Conservation (phyloP, 35 echinoderm and acorn worm species). For the Stichopus chloronotus region DNA sequence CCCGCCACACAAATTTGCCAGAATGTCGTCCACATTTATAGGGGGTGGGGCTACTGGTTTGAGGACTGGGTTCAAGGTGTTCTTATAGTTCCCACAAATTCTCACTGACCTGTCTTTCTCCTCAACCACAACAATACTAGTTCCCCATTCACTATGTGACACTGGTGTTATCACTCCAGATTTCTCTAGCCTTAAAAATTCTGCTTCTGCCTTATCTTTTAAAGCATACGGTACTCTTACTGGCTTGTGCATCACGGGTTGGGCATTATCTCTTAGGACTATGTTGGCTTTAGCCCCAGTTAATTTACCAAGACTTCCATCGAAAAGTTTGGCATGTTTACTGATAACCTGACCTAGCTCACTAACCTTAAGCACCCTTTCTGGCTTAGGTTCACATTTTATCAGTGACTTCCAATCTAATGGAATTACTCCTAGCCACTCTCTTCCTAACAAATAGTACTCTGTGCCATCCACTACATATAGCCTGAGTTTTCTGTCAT, state of each 20-base stretch:
- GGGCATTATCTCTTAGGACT: constrained; percentile 2
- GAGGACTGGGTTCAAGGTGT: constrained; percentile 50
- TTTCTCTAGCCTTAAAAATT: constrained; percentile 59
- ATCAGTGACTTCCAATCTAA: too few relatives aligned
- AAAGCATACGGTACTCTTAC: constrained; percentile 59
- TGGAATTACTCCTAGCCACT: too few relatives aligned
- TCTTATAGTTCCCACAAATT: constrained; percentile 68
- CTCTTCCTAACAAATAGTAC: too few relatives aligned
- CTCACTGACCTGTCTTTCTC: constrained; percentile 62
- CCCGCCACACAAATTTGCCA: constrained; percentile 56
- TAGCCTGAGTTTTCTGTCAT: too few relatives aligned
- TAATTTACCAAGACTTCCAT: background rate
- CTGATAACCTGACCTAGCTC: too few relatives aligned
- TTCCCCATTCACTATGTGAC: constrained; percentile 54
- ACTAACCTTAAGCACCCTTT: too few relatives aligned
- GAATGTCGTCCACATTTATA: constrained; percentile 71
- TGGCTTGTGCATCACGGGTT: background rate
- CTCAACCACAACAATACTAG: constrained; percentile 29
- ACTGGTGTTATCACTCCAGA: constrained; percentile 48
- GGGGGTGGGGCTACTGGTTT: constrained; percentile 53
- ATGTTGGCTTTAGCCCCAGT: background rate
- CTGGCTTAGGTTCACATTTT: too few relatives aligned
- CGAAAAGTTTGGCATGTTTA: constrained; percentile 4
- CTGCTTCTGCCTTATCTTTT: constrained; percentile 35
- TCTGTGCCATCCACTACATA: too few relatives aligned